A percentile compares a stretch with the other conserved stretches of the same genome.
phyloP scores from a whole-genome alignment of 2,113 vertebrate genomes.

The Nansenia antarctica region DNA sequence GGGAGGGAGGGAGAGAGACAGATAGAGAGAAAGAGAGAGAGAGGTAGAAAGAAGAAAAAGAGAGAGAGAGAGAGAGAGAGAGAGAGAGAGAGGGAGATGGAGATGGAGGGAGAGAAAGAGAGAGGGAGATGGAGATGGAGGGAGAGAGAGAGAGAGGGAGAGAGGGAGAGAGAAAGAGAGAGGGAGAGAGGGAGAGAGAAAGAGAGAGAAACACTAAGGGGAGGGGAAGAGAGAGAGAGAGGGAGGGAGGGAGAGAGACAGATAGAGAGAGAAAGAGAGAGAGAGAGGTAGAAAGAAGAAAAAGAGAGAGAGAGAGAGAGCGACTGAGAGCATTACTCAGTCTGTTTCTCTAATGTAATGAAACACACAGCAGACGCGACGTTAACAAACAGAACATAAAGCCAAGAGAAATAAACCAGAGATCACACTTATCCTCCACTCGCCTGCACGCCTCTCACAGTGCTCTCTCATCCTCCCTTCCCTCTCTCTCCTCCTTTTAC shows the following conservation, averaged over 20 bases:
- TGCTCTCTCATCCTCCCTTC: too few species aligned
- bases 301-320: neutral
- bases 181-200: neutral
- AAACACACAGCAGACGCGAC: too few species aligned
- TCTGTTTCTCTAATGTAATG: neutral
- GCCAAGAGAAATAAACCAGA: neutral
- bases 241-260: neutral
- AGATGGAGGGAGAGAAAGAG: conserved; percentile 22
- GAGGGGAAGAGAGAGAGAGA: neutral
- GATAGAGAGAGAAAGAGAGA: neutral
- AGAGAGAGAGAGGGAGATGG: neutral
- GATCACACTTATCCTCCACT: neutral
- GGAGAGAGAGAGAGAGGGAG: conserved; percentile 6
- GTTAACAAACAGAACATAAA: neutral
- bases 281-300: neutral
- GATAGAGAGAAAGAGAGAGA: conserved; percentile 28
- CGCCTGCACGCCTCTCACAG: neutral
- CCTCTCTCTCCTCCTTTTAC: neutral
- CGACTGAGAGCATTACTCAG: neutral
- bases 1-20: neutral
- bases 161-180: neutral
- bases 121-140: conserved; percentile 22
- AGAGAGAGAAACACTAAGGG: neutral
- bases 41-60: neutral
- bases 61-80: conserved; percentile 36